Percentiles rank a stretch among this genome's conserved stretches.
Conservation (phyloP, 1,140 invertebrate genomes). For the Pemphigus obesinymphae region DNA sequence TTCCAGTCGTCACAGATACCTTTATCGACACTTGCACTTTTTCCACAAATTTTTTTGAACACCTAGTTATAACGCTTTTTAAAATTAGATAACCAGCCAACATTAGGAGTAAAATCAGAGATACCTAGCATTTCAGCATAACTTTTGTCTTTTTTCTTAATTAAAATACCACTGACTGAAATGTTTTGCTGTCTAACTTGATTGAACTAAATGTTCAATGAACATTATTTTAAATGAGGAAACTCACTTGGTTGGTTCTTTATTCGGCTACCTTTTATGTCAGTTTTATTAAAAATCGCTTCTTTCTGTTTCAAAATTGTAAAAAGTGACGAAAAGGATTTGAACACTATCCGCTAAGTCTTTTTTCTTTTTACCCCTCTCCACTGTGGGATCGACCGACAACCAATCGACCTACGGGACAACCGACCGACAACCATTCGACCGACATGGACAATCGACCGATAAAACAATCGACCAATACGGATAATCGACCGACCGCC, state of each 20-base stretch:
- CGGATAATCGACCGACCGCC: too few relatives aligned
- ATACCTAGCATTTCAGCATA: not conserved
- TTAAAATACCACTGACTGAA: not conserved
- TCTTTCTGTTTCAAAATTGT: not conserved
- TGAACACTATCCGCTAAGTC: not conserved
- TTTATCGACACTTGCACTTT: slow-evolving; percentile 6
- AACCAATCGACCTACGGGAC: too few relatives aligned
- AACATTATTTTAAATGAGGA: not conserved
- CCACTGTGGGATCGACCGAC: too few relatives aligned
- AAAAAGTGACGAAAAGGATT: too few relatives aligned
- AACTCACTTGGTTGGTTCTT: not conserved
- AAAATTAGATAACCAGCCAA: not conserved
- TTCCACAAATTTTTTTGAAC: not conserved
- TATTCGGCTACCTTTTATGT: not conserved
- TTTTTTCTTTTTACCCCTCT: not conserved
- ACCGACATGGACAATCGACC: too few relatives aligned
- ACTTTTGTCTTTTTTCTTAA: not conserved
- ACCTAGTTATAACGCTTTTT: not conserved
- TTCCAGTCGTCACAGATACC: not conserved
- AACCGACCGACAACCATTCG: too few relatives aligned
- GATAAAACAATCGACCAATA: too few relatives aligned
- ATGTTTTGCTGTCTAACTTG: not conserved
- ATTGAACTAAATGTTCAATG: not conserved
- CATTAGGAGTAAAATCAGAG: not conserved
- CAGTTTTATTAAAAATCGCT: not conserved